Conservation (phyloP, 2,797 vertebrate species). For the Girardinus metallicus region DNA sequence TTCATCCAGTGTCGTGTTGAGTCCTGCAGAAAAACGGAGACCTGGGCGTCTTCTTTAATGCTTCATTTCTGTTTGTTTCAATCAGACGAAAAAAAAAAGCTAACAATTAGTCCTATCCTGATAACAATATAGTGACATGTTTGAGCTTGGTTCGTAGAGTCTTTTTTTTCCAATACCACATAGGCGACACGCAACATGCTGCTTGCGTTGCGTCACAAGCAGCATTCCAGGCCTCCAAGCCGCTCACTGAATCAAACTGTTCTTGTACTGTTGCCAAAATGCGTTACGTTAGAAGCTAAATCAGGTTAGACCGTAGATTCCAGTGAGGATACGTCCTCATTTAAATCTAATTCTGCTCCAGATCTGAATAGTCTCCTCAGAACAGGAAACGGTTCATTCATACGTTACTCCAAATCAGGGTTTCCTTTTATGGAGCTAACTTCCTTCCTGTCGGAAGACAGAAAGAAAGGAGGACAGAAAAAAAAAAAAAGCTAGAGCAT, state of each 20-base stretch:
- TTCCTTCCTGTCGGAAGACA: neutral
- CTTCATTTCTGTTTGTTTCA: neutral
- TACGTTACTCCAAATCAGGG: neutral
- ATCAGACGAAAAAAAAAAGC: neutral
- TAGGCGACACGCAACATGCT: neutral
- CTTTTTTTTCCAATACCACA: slow-evolving; percentile 20
- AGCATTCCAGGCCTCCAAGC: slow-evolving; percentile 20
- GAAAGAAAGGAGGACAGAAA: neutral
- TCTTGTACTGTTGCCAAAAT: neutral
- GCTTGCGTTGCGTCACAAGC: slow-evolving; percentile 14
- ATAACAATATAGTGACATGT: slow-evolving; percentile 28
- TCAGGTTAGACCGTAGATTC: neutral
- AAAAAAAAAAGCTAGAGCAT: neutral
- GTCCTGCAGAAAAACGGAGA: neutral
- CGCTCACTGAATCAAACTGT: slow-evolving; percentile 5
- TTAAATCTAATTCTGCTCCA: neutral
- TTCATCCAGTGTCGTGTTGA: neutral
- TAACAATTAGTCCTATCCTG: neutral
- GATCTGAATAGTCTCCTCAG: neutral
- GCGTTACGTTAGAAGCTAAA: slow-evolving; percentile 2
- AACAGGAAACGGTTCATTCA: neutral
- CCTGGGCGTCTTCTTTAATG: neutral
- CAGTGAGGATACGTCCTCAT: neutral
- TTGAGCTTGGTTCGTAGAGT: neutral
- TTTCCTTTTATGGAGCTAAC: neutral